Evolutionary conservation across 2,888 invertebrate genomes (phyloP).

Genomic region (Hydrotaea cyrtoneurina): DNA sequence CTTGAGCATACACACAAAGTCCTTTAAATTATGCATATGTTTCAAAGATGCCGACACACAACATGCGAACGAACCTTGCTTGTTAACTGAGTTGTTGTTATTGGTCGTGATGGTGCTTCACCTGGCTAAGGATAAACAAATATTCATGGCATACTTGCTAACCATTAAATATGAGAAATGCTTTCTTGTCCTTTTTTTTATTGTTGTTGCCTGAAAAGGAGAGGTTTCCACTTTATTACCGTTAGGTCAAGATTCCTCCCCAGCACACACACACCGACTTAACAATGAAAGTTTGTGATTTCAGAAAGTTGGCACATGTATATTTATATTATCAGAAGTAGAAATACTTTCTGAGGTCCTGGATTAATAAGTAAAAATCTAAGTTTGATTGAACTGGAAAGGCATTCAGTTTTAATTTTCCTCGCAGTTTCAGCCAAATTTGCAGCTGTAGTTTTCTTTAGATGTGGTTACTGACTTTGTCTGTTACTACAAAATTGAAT

Average conservation of each 20-base stretch:
- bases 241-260: neutral
- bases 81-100: neutral
- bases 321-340: neutral
- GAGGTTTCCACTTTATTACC: neutral
- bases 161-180: neutral
- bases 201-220: neutral
- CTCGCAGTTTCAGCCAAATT: too few relatives aligned
- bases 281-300: constrained; percentile 25
- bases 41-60: neutral
- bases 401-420: too few relatives aligned
- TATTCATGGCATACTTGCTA: neutral
- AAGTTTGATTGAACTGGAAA: too few relatives aligned
- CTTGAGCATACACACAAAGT: neutral
- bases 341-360: too few relatives aligned
- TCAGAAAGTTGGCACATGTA: neutral
- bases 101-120: neutral
- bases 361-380: too few relatives aligned
- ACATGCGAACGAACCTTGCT: neutral
- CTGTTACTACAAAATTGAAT: too few relatives aligned
- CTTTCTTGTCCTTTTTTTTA: neutral
- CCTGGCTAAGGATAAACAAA: neutral
- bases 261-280: neutral
- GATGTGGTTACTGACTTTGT: too few relatives aligned
- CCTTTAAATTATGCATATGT: constrained; percentile 21
- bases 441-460: too few relatives aligned